Evolutionary conservation across 2,113 vertebrate genomes (phyloP).

Genomic region (Aphyosemion australe): DNA sequence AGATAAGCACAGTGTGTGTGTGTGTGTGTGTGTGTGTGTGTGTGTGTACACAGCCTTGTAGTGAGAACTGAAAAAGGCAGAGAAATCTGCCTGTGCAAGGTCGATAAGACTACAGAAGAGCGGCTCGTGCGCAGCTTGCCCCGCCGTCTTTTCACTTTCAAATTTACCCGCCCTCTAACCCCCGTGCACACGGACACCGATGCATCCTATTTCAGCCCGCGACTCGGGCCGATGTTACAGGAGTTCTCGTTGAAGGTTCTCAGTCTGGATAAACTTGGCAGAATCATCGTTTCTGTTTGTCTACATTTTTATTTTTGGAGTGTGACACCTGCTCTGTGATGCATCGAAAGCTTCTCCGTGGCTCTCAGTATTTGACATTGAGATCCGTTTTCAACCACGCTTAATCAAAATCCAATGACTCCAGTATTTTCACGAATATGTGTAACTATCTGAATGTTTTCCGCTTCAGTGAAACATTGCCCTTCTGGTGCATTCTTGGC

Average conservation of each 20-base stretch:
- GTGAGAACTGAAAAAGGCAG: slow-evolving; percentile 31
- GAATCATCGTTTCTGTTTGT: no score
- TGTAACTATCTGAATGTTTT: no score
- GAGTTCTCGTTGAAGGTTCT: neutral
- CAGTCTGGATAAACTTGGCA: neutral
- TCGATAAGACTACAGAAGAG: slow-evolving; percentile 67
- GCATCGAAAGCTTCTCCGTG: no score
- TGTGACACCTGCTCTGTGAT: no score
- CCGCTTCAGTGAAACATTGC: no score
- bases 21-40: no score
- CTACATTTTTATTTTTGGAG: no score
- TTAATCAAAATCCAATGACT: no score
- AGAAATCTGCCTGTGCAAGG: slow-evolving; percentile 62
- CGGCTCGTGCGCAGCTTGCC: neutral
- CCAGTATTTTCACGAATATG: no score
- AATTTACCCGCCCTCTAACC: slow-evolving; percentile 16
- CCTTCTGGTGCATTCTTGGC: no score
- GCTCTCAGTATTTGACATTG: no score
- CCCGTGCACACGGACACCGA: slow-evolving; percentile 3
- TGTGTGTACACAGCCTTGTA: slow-evolving; percentile 19
- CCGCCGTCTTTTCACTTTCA: slow-evolving; percentile 30
- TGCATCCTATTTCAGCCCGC: slow-evolving; percentile 20
- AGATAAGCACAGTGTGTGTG: slow-evolving; percentile 63
- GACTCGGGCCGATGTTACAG: neutral
- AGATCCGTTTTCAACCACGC: no score